Conservation (phyloP, 2,888 invertebrate genomes). For the Malachius bipustulatus region DNA sequence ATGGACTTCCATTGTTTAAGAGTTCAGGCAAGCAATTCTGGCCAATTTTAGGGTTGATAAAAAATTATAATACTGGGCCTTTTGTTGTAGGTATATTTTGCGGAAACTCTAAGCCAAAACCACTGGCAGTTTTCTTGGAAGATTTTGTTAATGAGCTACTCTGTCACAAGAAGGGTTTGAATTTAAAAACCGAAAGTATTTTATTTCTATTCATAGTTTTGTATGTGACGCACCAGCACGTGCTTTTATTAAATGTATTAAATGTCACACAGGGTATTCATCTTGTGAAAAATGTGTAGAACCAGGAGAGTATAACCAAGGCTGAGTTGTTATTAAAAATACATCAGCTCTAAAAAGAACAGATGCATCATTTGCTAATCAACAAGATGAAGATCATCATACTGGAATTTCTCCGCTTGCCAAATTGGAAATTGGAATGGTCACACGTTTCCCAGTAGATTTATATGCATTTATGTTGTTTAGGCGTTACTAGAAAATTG, state of each 20-base stretch:
- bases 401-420: constrained; percentile 5
- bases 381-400: constrained; percentile 14
- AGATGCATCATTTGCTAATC: constrained; percentile 10
- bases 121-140: constrained; percentile 14
- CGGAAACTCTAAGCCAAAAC: constrained; percentile 16
- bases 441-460: constrained; percentile 11
- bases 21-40: constrained; percentile 12
- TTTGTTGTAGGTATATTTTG: constrained; percentile 17
- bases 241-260: constrained; percentile 12
- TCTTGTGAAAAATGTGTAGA: constrained; percentile 11
- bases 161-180: constrained; percentile 1
- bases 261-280: constrained; percentile 16
- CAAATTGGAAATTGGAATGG: constrained; percentile 7
- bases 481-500: constrained; percentile 16
- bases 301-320: constrained; percentile 8
- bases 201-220: constrained; percentile 14
- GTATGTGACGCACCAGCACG: constrained; percentile 16
- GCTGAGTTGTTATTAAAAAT: constrained; percentile 7
- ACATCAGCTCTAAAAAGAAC: constrained; percentile 10
- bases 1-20: constrained; percentile 15
- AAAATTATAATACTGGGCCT: constrained; percentile 10
- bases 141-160: constrained; percentile 16
- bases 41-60: constrained; percentile 13
- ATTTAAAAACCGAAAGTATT: constrained; percentile 11
- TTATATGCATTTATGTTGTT: constrained; percentile 13